These are phyloP conservation scores for Athetis lepigone DNA, from an alignment of 2,888 invertebrate genomes.

Conservation along the genomic window DNA sequence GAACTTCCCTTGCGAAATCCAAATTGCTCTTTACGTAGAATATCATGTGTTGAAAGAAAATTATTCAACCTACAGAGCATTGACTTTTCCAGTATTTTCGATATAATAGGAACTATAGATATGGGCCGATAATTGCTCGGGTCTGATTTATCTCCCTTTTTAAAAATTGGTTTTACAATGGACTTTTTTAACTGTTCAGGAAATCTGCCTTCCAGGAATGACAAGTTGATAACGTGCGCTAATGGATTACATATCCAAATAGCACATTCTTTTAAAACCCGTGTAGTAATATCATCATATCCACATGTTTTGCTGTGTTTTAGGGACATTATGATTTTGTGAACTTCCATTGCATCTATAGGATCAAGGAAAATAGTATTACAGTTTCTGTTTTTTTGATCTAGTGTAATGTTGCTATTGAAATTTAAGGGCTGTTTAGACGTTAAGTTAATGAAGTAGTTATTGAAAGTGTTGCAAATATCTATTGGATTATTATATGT, in stretches of 20 bases:
- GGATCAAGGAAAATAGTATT: neutral
- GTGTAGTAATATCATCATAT: neutral
- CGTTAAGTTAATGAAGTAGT: slow-evolving; percentile 1
- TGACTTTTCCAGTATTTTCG: neutral
- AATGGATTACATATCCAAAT: neutral
- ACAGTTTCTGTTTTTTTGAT: no score
- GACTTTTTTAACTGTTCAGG: neutral
- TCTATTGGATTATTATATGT: neutral
- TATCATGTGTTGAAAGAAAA: neutral
- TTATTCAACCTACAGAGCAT: neutral
- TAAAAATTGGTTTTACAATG: neutral
- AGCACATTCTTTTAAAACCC: neutral
- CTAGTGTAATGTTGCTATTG: no score
- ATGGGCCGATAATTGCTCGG: neutral
- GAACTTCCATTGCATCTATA: neutral
- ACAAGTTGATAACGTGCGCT: neutral
- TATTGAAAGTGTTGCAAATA: neutral
- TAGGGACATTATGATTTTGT: neutral
- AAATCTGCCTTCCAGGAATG: neutral
- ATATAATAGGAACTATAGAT: neutral
- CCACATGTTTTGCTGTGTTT: neutral
- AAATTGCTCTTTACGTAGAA: no score
- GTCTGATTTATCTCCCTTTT: neutral
- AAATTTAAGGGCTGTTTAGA: neutral
- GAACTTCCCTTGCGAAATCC: neutral